Base-by-base conservation (phyloP, 2,113 vertebrate species). In the Apeltes quadracus region DNA sequence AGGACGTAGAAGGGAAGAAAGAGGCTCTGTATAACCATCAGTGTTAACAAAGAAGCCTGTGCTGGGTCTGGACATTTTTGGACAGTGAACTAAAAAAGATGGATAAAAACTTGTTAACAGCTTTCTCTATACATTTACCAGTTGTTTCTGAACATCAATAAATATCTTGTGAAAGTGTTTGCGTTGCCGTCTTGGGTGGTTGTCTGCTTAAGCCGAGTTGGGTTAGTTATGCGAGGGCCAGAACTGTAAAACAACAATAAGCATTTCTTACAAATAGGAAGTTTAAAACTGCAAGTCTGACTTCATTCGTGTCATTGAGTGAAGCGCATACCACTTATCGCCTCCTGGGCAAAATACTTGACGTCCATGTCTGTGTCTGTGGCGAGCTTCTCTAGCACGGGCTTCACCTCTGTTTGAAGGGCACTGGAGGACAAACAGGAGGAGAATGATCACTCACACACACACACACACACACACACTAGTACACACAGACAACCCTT, bases 301-400 rank as follows among this genome's bases (percentile, higher is more conserved):
- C n/a, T 54, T 1, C 15, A 73, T 7, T 23, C 2, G 9, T 15
- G 13, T 34, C 4, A 54, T 36, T 70, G 0, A 29, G 1, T 13
- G 12, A 46, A 56, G 38, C 4, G 50, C 94, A 25, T 88, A 97
- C 96, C 95, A 84, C 93, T 95, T 82, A 96, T 92, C 25, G 96
- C 96, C 92, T 97, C 96, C 90, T 96, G 96, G 75, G 96, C 96
- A 81, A 97, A 97, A 87, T 96, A 97, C 72, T 96, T 96, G 73
- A 97, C 96, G 69, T 97, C 96, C 94, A 95, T 94, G 84, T 97
- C 96, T 80, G 95, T 92, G 83, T 97, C 96, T 67, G 94, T 91
- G 72, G 95, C 91, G 59, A 97, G 86, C 75, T 95, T 96, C 88
- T 96, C 95, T 64, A 96, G 91, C 65, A 96, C 93, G 0, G 94